Evolutionary conservation across 2,113 vertebrate species (phyloP), one percentile per base, ranked within the genome.

Genomic region (Mormyrus lacerda): DNA sequence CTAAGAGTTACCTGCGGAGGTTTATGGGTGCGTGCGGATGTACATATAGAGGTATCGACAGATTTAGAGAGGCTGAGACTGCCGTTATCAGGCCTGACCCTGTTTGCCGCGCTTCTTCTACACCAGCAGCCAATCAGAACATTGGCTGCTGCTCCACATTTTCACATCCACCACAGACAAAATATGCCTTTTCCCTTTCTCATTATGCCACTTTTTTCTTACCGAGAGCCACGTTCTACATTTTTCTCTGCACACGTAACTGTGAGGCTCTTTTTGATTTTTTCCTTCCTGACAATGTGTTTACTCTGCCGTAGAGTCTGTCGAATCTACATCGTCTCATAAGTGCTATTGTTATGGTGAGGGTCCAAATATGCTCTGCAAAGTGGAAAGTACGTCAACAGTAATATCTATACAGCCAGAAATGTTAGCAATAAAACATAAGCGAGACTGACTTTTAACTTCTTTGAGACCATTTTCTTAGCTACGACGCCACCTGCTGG

Each of bases 1-100:
- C 55, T 50, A 35, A 89, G 90, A 88, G 89, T 88, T 82, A 85
- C 17, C 39, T 65, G 53, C 9, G 65, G 82, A n/a, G 21, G 85
- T 89, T 88, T 89, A 50, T 79, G 90, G 44, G 73, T 83, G 48
- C n/a, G 87, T 31, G 21, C 0, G 51, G 17, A 3, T 35, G 13
- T 65, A 15, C 87, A 21, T 82, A 82, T 47, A 24, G 24, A 45
- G 19, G 39, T 84, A 24, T 84, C 4, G 42, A 84, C 8, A 11
- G 39, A 47, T 84, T 47, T 47, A 84, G 82, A 84, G 39, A 84
- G 42, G 7, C 79, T 83, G 79, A 47, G 42, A 24, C 44, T 47
- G 82, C 44, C 11, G 9, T 84, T 84, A 47, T 44, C 6, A 42
- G 73, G 13, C 69, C 24, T 31, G 27, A 35, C 69, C 39, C 69